Evolutionary conservation across 1,140 invertebrate species (phyloP), one percentile per base, ranked within the genome.

Genomic region (Heterodera schachtii): DNA sequence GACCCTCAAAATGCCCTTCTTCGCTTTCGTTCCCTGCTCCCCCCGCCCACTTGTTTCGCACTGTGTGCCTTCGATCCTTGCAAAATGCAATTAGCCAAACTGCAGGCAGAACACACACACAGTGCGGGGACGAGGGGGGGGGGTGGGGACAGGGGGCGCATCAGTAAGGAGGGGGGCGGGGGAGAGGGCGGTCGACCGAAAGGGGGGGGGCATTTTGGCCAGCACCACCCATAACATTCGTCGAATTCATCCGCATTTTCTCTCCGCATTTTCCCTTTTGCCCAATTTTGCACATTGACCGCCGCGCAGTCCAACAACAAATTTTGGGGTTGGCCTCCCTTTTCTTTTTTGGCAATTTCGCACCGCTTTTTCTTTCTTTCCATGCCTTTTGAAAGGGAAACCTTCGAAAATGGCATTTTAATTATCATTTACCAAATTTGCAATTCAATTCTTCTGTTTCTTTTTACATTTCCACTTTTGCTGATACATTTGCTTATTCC

Each of bases 301-400:
- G 16, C 57, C 57, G 57, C 57, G 57, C 57, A 19, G 57, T 16
- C 57, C 11, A 60, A 60, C 31, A 31, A 31, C 31, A 31, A 60
- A 16, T 60, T 31, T 31, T 31, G 31, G 31, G 31, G 31, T 31
- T 31, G 57, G 57, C 31, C 57, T 5, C 5, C 73, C 31, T 75
- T 70, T 78, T 78, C 31, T 75, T 70, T 78, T 75, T 19, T 13
- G 46, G 41, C 71, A 73, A 73, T 73, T 73, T 73, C 44, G 16
- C 71, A 4, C 19, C 3, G 57, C 57, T 31, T 31, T 31, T 31
- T 31, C 31, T 31, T 31, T 31, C 31, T 31, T 31, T 31, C 31
- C 31, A 31, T 31, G 31, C 31, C 31, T 31, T 31, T 31, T 31
- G 31, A 31, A 31, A 31, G 31, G 31, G 31, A 31, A 31, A 31